phyloP scores from a whole-genome alignment of 2,888 invertebrate genomes.

The Litoditis marina region DNA sequence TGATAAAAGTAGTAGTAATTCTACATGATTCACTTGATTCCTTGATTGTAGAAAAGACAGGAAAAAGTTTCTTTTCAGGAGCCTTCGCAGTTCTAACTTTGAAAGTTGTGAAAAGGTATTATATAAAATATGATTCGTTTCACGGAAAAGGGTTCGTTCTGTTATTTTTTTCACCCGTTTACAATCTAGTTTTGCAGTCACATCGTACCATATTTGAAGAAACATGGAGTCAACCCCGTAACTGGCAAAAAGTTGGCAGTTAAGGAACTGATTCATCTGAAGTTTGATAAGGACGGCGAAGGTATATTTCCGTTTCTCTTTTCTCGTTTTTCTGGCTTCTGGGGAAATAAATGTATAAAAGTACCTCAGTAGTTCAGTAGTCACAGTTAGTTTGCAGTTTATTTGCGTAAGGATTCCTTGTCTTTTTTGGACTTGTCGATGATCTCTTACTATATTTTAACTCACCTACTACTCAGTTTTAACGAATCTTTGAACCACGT shows the following conservation, averaged over 20 bases:
- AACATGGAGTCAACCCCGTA: conserved; percentile 87
- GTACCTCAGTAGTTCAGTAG: background rate
- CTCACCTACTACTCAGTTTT: too few relatives aligned
- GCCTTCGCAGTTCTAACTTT: background rate
- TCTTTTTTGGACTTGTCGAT: background rate
- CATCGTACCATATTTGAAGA: conserved; percentile 63
- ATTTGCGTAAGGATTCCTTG: conserved; percentile 7
- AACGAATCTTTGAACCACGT: too few relatives aligned
- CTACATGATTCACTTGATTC: too few relatives aligned
- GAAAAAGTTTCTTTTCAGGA: background rate
- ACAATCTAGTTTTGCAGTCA: conserved; percentile 31
- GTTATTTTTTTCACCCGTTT: background rate
- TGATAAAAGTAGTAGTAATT: too few relatives aligned
- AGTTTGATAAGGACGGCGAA: conserved; percentile 81
- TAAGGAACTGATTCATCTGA: conserved; percentile 79
- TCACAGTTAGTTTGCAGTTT: too few relatives aligned
- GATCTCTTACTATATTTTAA: background rate
- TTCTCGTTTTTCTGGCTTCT: too few relatives aligned
- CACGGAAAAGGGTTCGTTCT: background rate
- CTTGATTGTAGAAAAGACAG: background rate
- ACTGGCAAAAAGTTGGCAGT: conserved; percentile 82
- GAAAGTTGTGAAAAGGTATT: background rate
- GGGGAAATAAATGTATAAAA: too few relatives aligned
- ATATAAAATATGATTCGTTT: background rate
- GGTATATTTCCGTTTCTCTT: too few relatives aligned